Conservation (phyloP, 2,888 invertebrate genomes). For the Stenichneumon culpator region DNA sequence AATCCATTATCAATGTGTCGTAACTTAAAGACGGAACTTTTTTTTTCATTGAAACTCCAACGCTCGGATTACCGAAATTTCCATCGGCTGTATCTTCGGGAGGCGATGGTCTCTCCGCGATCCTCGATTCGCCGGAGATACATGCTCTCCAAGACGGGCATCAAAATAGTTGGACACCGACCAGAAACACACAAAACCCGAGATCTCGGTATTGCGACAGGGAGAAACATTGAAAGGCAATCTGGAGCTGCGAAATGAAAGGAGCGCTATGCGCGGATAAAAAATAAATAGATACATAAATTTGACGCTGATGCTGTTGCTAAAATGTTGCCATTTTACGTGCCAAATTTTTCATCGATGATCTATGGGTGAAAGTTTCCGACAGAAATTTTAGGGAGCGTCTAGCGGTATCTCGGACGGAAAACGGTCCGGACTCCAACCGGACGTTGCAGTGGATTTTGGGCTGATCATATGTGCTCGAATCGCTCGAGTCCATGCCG, state of each 20-base stretch:
- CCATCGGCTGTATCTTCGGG: neutral
- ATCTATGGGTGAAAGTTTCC: slow-evolving; percentile 6
- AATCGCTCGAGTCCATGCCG: neutral
- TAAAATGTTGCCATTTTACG: neutral
- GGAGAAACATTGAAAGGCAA: slow-evolving; percentile 37
- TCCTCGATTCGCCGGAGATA: neutral
- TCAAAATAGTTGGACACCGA: slow-evolving; percentile 53
- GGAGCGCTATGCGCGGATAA: neutral
- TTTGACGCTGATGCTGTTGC: neutral
- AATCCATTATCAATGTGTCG: neutral
- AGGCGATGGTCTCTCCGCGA: neutral
- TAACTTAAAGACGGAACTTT: neutral
- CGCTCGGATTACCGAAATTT: neutral
- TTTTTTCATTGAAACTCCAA: neutral
- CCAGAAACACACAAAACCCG: slow-evolving; percentile 57
- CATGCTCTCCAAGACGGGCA: neutral
- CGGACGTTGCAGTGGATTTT: slow-evolving; percentile 34
- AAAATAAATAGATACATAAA: neutral
- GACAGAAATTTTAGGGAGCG: neutral
- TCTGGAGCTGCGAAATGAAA: neutral
- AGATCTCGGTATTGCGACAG: slow-evolving; percentile 19
- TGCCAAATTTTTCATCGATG: slow-evolving; percentile 14
- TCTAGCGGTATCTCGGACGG: neutral
- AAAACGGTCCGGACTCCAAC: slow-evolving; percentile 5
- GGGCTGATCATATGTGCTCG: slow-evolving; percentile 15